These are phyloP conservation scores for Adelges cooleyi DNA, from an alignment of 1,140 invertebrate genomes.

Conservation along the genomic window DNA sequence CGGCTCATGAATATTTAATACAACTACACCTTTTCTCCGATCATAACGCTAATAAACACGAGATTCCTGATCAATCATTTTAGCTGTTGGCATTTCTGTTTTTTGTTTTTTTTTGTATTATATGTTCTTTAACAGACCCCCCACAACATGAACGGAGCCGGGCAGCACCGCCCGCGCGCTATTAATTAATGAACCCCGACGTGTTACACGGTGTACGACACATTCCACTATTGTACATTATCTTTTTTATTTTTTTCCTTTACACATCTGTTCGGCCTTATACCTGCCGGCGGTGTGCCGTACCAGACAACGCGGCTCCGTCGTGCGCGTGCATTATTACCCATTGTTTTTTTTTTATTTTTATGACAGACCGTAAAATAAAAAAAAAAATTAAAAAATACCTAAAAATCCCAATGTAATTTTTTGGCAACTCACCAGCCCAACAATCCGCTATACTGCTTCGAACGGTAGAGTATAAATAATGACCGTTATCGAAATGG, in stretches of 20 bases:
- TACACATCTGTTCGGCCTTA: neutral
- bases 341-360: slow-evolving; percentile 17
- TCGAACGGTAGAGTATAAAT: too few relatives aligned
- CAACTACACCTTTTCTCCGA: slow-evolving; percentile 17
- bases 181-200: slow-evolving; percentile 25
- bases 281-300: neutral
- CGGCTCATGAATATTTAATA: slow-evolving; percentile 25
- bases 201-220: slow-evolving; percentile 13
- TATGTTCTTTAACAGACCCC: slow-evolving; percentile 18
- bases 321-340: neutral
- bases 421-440: neutral
- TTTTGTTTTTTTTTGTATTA: too few relatives aligned
- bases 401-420: slow-evolving; percentile 6
- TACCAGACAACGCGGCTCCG: slow-evolving; percentile 17
- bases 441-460: too few relatives aligned
- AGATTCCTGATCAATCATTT: slow-evolving; percentile 28
- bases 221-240: slow-evolving; percentile 9
- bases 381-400: too few relatives aligned
- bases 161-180: slow-evolving; percentile 21
- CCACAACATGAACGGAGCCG: slow-evolving; percentile 9
- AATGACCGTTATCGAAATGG: too few relatives aligned
- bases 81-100: slow-evolving; percentile 27
- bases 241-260: neutral
- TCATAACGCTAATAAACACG: neutral
- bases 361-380: neutral